These are phyloP conservation scores for Tipula vernalis DNA, from an alignment of 2,888 invertebrate species.

Conservation along the genomic window DNA sequence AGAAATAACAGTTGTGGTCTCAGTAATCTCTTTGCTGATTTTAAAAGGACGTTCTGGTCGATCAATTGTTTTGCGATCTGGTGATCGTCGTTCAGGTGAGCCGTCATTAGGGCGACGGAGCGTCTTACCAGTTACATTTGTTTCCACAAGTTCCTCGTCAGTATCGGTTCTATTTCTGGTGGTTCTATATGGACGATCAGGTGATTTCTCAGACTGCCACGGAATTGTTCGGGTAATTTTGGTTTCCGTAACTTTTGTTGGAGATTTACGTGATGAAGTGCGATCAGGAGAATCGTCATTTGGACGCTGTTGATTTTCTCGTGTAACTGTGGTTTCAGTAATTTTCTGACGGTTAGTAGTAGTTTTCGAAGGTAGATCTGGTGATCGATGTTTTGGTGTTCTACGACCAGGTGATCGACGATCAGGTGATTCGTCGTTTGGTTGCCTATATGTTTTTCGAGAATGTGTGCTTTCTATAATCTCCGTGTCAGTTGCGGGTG, in stretches of 20 bases:
- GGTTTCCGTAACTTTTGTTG: neutral
- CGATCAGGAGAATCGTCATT: neutral
- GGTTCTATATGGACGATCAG: neutral
- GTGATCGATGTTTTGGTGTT: constrained; percentile 11
- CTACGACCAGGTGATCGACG: neutral
- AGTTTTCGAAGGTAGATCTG: neutral
- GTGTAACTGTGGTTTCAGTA: neutral
- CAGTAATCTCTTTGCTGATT: neutral
- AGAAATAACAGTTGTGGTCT: neutral
- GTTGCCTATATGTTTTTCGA: neutral
- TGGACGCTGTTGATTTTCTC: neutral
- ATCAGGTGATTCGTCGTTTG: neutral
- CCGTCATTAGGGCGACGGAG: neutral
- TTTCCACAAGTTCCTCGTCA: neutral
- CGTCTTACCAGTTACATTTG: neutral
- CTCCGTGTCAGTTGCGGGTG: neutral
- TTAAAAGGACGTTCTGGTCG: neutral
- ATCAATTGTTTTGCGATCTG: neutral
- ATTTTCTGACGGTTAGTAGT: neutral
- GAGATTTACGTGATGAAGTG: neutral
- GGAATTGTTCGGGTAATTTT: neutral
- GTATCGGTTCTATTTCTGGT: neutral
- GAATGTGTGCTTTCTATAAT: neutral
- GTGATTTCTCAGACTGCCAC: neutral
- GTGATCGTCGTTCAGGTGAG: neutral